Evolutionary conservation across 2,797 vertebrate genomes (phyloP).

Genomic region (Chelon auratus): DNA sequence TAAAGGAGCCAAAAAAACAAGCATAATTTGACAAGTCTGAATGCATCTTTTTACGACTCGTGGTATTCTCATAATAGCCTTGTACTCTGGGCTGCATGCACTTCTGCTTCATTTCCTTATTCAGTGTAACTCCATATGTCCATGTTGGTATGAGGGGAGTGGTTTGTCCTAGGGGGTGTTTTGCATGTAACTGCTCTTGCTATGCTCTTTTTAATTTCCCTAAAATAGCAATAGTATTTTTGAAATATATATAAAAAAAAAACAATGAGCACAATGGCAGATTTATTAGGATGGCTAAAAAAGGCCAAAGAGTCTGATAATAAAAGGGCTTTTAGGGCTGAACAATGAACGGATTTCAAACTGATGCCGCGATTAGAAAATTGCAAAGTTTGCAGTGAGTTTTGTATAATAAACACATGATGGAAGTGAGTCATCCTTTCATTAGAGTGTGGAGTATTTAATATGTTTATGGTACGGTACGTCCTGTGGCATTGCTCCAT

Average conservation of each 20-base stretch:
- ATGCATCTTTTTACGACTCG: constrained; percentile 18
- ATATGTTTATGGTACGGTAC: no score
- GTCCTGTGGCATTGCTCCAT: no score
- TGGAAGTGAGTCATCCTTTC: no score
- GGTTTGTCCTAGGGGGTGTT: not conserved
- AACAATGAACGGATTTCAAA: no score
- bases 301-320: not conserved
- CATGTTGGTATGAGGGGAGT: not conserved
- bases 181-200: not conserved
- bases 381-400: no score
- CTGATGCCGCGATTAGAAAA: no score
- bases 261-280: not conserved
- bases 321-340: not conserved
- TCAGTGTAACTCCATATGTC: constrained; percentile 10
- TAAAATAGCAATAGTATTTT: not conserved
- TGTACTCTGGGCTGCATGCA: constrained; percentile 2
- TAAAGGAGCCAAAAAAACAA: not conserved
- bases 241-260: not conserved
- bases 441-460: no score
- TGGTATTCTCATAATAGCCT: constrained; percentile 15
- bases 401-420: no score
- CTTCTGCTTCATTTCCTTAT: constrained; percentile 20
- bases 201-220: not conserved
- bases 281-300: not conserved
- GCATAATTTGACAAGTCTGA: constrained; percentile 15